Evolutionary conservation across 2,888 invertebrate species (phyloP), one percentile per base, ranked within the genome.

Genomic region (Stenodera caucasica): DNA sequence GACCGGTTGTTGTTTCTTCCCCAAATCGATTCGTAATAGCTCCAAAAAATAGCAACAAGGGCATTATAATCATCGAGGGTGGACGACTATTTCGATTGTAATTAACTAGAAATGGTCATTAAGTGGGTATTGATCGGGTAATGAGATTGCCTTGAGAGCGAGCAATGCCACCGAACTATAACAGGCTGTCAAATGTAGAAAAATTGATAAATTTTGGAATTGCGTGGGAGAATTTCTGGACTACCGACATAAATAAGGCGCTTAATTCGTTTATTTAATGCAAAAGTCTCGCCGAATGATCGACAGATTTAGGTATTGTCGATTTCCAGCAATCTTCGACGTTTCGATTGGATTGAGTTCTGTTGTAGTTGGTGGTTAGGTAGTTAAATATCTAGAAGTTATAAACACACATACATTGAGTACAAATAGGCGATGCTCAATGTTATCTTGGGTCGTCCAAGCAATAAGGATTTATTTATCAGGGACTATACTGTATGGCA

Each of bases 401-500:
- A 40, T 40, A 40, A 45, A 11, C 21, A 45, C 45, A 45, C 45
- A 45, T 40, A 21, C 45, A 8, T 18, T 45, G 72, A 71, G 70
- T 77, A 77, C 77, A 78, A 78, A 77, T 77, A 75, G 76, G 75
- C 72, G 73, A 75, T 75, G 71, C 74, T 72, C 70, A 70, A 71
- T 66, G 73, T 75, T 75, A 74, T 75, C 76, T 76, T 67, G 64
- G 67, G 71, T 69, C 69, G 71, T 71, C 74, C 74, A 12, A 70
- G 73, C 77, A 74, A 77, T 77, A 74, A 75, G 75, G 75, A 78
- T 78, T 78, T 78, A 78, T 77, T 76, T 78, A 78, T 78, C 77
- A 74, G 75, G 68, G 70, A 67, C 68, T 67, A 63, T 64, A 66
- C 67, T 68, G 69, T 67, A 68, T 66, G 70, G 72, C 73, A 73